Conservation (phyloP, 2,888 invertebrate species). For the Sussaba pulchella region DNA sequence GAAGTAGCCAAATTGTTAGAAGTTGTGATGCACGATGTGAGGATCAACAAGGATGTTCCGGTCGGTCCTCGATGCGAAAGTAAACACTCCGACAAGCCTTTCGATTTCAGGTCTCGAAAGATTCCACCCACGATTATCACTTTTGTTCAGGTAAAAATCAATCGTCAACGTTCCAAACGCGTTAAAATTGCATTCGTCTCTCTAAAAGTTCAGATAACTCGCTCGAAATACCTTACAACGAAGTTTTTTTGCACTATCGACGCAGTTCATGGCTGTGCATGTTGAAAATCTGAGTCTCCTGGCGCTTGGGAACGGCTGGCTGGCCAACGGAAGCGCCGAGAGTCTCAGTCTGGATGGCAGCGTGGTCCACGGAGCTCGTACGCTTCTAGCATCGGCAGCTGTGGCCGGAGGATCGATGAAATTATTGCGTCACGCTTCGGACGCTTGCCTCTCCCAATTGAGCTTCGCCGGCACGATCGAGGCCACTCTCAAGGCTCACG, state of each 20-base stretch:
- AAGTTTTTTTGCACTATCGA: constrained; percentile 67
- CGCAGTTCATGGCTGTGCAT: constrained; percentile 94
- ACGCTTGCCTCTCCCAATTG: constrained; percentile 90
- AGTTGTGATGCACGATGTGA: constrained; percentile 92
- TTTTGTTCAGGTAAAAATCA: constrained; percentile 93
- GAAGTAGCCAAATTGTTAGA: constrained; percentile 94
- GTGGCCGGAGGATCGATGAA: constrained; percentile 88
- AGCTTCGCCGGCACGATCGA: constrained; percentile 91
- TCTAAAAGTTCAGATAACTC: too few species aligned
- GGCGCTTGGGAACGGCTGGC: constrained; percentile 88
- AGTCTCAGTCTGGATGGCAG: constrained; percentile 90
- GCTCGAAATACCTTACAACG: too few species aligned
- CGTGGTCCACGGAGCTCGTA: constrained; percentile 89
- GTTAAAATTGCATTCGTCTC: constrained; percentile 14
- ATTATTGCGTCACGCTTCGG: constrained; percentile 86
- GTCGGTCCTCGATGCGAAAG: constrained; percentile 69
- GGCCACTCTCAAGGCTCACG: constrained; percentile 92
- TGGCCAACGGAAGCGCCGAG: constrained; percentile 89
- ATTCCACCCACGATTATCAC: constrained; percentile 92
- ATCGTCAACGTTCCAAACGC: too few species aligned
- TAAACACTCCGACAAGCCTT: constrained; percentile 79
- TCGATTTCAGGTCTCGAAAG: constrained; percentile 91
- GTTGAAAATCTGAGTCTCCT: constrained; percentile 90
- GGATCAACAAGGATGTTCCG: constrained; percentile 91
- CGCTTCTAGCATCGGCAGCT: constrained; percentile 90